Conservation (phyloP, 2,113 vertebrate species). For the Catharus minimus region DNA sequence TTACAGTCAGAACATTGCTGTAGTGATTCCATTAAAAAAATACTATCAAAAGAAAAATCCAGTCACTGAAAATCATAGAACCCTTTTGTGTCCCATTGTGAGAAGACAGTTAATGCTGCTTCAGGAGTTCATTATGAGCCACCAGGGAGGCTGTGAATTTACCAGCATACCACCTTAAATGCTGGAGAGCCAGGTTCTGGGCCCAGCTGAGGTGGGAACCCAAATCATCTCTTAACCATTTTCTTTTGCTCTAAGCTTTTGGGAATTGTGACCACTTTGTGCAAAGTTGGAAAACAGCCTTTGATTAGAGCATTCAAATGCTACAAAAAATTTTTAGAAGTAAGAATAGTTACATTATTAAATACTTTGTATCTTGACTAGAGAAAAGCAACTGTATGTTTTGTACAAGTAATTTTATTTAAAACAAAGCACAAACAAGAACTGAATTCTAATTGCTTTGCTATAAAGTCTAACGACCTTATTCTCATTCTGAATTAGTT, state of each 20-base stretch:
- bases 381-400: not conserved
- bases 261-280: not conserved
- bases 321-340: not conserved
- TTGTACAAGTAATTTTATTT: not conserved
- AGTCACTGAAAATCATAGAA: not conserved
- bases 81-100: not conserved
- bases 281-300: not conserved
- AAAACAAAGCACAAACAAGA: conserved; percentile 12
- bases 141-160: not conserved
- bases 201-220: not conserved
- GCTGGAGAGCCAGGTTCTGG: not conserved
- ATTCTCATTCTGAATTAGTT: conserved; percentile 7
- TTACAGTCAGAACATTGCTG: not conserved
- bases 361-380: not conserved
- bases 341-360: not conserved
- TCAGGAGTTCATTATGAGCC: not conserved
- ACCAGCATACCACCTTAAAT: not conserved
- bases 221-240: not conserved
- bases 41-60: not conserved
- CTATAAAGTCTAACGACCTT: not conserved
- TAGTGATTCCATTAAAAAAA: not conserved
- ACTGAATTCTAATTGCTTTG: conserved; percentile 3
- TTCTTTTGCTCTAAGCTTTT: not conserved
- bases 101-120: not conserved
- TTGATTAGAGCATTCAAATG: not conserved